These are phyloP conservation scores for Alligator sinensis DNA, from an alignment of 2,113 vertebrate species.

Conservation along the genomic window DNA sequence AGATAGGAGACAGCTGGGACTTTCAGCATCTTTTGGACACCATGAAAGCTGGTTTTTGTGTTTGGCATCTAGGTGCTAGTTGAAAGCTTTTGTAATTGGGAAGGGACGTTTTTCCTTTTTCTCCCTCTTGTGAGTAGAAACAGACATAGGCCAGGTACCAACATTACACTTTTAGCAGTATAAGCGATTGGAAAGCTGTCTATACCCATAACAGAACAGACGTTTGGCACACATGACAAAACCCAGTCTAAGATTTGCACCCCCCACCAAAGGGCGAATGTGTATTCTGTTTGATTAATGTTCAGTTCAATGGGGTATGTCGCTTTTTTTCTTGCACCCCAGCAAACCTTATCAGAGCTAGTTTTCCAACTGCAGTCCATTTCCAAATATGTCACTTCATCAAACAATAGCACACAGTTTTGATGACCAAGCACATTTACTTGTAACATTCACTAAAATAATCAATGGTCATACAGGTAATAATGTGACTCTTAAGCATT, in stretches of 20 bases:
- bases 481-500: background rate
- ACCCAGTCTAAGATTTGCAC: too few species aligned
- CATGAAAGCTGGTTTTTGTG: background rate
- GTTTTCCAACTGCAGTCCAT: background rate
- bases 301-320: background rate
- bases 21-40: background rate
- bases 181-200: too few species aligned
- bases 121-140: background rate
- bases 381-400: background rate
- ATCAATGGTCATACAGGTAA: background rate
- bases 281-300: too few species aligned
- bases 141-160: fast-evolving
- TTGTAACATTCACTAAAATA: background rate
- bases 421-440: background rate
- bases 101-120: background rate
- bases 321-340: background rate
- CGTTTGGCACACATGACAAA: too few species aligned
- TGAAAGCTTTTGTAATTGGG: background rate
- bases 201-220: too few species aligned
- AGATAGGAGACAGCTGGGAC: background rate
- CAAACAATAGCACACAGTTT: background rate
- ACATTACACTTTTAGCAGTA: too few species aligned
- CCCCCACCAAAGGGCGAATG: too few species aligned
- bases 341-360: background rate
- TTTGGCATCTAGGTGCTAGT: background rate